Evolutionary conservation across 2,113 vertebrate genomes (phyloP).

Genomic region (Syngnathus typhle): DNA sequence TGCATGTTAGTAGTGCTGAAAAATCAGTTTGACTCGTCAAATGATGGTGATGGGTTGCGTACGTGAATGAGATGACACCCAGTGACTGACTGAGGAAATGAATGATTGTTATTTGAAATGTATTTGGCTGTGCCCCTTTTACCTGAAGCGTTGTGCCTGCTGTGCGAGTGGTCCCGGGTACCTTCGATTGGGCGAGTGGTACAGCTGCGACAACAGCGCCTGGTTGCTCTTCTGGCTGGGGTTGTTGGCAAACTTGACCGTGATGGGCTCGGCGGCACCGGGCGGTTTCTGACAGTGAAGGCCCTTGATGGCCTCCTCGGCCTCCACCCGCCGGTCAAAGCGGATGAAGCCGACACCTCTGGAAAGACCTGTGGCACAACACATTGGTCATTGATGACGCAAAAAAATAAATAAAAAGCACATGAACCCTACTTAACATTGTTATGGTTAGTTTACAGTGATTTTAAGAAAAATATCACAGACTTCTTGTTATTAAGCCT

Average conservation of each 20-base stretch:
- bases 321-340: conserved; percentile 95
- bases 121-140: conserved; percentile 59
- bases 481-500: too few relatives aligned
- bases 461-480: too few relatives aligned
- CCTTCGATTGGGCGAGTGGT: conserved; percentile 96
- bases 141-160: conserved; percentile 98
- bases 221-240: conserved; percentile 98
- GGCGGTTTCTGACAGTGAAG: conserved; percentile 97
- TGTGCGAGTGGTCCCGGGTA: conserved; percentile 95
- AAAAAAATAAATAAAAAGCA: too few relatives aligned
- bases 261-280: conserved; percentile 91
- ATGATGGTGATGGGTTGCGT: neutral
- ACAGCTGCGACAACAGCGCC: conserved; percentile 95
- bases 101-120: neutral
- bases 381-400: neutral
- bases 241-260: conserved; percentile 99
- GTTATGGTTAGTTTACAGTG: too few relatives aligned
- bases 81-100: neutral
- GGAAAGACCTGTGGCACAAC: conserved; percentile 77
- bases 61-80: neutral
- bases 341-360: conserved; percentile 97
- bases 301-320: conserved; percentile 98
- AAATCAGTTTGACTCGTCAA: neutral
- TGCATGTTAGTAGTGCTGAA: neutral
- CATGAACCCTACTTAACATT: too few relatives aligned